Evolutionary conservation across 2,888 invertebrate species (phyloP).

Genomic region (Nymphalis urticae): DNA sequence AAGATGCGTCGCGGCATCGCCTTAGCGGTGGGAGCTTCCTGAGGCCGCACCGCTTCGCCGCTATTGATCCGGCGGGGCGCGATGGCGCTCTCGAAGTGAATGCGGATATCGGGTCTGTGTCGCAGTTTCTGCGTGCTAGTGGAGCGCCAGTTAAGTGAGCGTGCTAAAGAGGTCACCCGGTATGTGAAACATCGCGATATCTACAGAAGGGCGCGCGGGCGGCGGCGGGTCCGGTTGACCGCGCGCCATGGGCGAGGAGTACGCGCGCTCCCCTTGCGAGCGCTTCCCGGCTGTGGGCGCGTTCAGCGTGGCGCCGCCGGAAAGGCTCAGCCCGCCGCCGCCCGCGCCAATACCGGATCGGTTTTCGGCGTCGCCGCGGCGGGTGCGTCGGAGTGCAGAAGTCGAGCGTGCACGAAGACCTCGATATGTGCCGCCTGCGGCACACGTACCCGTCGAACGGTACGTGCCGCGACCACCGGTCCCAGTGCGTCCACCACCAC

Average conservation of each 20-base stretch:
- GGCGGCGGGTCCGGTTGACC: conserved; percentile 76
- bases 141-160: conserved; percentile 66
- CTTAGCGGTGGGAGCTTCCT: conserved; percentile 66
- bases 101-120: conserved; percentile 75
- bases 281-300: conserved; percentile 80
- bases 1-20: conserved; percentile 65
- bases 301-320: conserved; percentile 84
- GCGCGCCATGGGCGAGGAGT: conserved; percentile 81
- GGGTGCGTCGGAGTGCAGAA: conserved; percentile 84
- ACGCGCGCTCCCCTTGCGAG: conserved; percentile 80
- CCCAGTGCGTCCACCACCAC: conserved; percentile 72
- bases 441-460: conserved; percentile 87
- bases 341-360: conserved; percentile 83
- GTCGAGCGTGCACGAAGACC: conserved; percentile 84
- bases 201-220: conserved; percentile 72
- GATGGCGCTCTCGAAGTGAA: conserved; percentile 78
- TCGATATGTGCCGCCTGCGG: conserved; percentile 85
- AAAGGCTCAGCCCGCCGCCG: conserved; percentile 84
- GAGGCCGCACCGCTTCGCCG: conserved; percentile 74
- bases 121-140: conserved; percentile 65
- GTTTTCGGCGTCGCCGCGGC: conserved; percentile 81
- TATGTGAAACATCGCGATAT: conserved; percentile 73
- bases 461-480: conserved; percentile 84
- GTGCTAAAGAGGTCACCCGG: conserved; percentile 69
- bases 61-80: conserved; percentile 75